These are phyloP conservation scores for Macrosiphum euphorbiae DNA, from an alignment of 2,888 invertebrate species.

Conservation along the genomic window DNA sequence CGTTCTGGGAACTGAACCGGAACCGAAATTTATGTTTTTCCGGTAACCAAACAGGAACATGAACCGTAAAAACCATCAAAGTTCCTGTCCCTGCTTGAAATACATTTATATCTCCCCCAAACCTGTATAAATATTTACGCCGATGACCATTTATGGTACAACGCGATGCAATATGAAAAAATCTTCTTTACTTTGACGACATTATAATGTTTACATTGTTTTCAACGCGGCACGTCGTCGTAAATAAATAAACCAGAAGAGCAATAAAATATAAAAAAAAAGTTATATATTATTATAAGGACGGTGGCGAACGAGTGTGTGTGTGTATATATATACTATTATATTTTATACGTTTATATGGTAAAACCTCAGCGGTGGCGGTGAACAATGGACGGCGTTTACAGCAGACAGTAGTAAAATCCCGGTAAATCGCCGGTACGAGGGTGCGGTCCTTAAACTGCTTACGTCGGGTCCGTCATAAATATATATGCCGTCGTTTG, in stretches of 20 bases:
- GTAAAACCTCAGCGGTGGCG: neutral
- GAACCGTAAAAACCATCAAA: too few species aligned
- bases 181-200: neutral
- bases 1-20: too few species aligned
- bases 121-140: neutral
- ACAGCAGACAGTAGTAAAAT: neutral
- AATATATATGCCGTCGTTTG: neutral
- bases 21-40: too few species aligned
- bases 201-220: neutral
- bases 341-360: neutral
- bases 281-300: neutral
- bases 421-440: conserved; percentile 2
- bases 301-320: neutral
- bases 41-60: too few species aligned
- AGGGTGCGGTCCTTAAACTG: neutral
- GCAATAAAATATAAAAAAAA: neutral
- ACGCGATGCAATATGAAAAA: neutral
- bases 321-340: neutral
- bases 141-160: neutral
- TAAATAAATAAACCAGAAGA: conserved; percentile 5
- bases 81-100: neutral
- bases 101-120: neutral
- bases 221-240: neutral
- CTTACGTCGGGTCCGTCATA: neutral
- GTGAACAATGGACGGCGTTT: neutral